Evolutionary conservation across 2,113 vertebrate genomes (phyloP).

Genomic region (Genyomyrus donnyi): DNA sequence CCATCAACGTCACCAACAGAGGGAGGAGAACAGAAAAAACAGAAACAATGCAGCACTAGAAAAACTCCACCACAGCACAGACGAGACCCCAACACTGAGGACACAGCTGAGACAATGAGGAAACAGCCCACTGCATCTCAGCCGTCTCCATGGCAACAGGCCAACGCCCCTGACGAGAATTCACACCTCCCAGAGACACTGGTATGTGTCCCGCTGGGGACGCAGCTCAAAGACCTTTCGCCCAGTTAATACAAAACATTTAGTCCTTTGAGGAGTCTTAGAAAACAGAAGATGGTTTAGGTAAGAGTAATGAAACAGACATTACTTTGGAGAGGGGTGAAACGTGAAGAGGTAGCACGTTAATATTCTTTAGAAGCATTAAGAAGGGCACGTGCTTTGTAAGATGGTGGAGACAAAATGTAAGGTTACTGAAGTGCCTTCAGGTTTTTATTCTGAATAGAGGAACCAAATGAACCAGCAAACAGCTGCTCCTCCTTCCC

Average conservation of each 20-base stretch:
- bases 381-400: background rate
- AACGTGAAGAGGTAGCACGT: no score
- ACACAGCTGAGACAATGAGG: constrained; percentile 22
- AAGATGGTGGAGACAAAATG: background rate
- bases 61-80: constrained; percentile 26
- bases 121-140: background rate
- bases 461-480: background rate
- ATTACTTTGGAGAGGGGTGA: background rate
- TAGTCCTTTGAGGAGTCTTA: background rate
- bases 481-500: background rate
- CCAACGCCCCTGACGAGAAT: background rate
- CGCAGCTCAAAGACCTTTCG: background rate
- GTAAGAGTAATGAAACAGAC: background rate
- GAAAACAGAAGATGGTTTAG: background rate
- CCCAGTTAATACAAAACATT: background rate
- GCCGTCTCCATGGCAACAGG: background rate
- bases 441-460: background rate
- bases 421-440: background rate
- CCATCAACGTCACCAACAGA: background rate
- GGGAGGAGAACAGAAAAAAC: background rate
- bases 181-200: background rate
- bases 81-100: constrained; percentile 18
- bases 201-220: background rate
- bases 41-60: constrained; percentile 28
- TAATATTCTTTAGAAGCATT: background rate